Evolutionary conservation across 2,113 vertebrate genomes (phyloP), one percentile per base, ranked within the genome.

Genomic region (Probosciger aterrimus): DNA sequence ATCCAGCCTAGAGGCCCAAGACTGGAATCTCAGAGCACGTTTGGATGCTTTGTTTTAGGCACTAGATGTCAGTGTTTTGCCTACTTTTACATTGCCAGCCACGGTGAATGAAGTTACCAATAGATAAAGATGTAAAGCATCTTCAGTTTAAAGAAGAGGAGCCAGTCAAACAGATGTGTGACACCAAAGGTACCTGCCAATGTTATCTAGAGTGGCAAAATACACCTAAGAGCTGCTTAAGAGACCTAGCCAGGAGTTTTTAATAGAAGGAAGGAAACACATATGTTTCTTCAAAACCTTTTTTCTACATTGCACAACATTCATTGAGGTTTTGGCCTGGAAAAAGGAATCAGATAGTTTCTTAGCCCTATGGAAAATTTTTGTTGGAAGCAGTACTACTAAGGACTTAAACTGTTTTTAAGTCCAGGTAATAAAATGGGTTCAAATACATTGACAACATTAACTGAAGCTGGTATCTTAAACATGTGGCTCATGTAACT

Each of bases 41-140:
- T 78, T 59, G 47, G 79, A 49, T 69, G 46, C 73, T 65, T 76
- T 78, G 47, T 18, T 82, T 88, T 28, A 92, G 90, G 80, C 98
- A 98, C 97, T 98, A 98, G 98, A 95, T 98, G 98, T 98, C 98
- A 97, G 97, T 98, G 78, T 98, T 96, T 70, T 68, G 97, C 97
- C 96, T 96, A 86, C 47, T 18, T 87, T 97, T 92, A 76, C 52
- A 91, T 69, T 47, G 41, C 39, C 79, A 68, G 28, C 49, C 16
- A 22, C 6, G 2, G 53, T 22, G 44, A 68, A 50, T 10, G 41
- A 88, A 73, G 19, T 27, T 53, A 62, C 15, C 6, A 46, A 50
- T 18, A 69, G 70, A 47, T 22, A 83, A 55, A 31, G 49, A 3
- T 0, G 0, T 22, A 50, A 90, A 76, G 15, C 6, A 9, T 11